phyloP scores from a whole-genome alignment of 2,113 vertebrate genomes.

The Pogona vitticeps region DNA sequence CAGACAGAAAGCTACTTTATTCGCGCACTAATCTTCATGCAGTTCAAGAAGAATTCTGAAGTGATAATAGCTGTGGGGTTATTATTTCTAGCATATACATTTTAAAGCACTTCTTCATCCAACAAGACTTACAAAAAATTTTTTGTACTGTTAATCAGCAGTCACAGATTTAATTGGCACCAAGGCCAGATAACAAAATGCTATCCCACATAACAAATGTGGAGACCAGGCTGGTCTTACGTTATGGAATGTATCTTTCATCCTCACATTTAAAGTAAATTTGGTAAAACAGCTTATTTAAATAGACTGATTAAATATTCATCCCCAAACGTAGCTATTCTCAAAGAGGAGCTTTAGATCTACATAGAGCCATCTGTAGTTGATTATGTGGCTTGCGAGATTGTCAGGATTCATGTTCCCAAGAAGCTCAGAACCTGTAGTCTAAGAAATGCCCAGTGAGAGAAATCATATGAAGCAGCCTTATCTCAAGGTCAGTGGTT shows the following conservation, averaged over 20 bases:
- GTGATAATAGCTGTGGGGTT: conserved; percentile 28
- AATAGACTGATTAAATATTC: conserved; percentile 15
- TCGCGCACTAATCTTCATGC: conserved; percentile 14
- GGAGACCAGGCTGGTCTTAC: background rate
- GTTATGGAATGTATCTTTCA: background rate
- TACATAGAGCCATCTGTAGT: background rate
- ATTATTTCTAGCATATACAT: conserved; percentile 39
- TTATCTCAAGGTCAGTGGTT: too few relatives aligned
- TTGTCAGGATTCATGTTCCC: background rate
- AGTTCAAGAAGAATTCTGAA: conserved; percentile 42
- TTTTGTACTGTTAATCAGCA: conserved; percentile 35
- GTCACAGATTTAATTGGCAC: conserved; percentile 27
- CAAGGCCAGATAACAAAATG: background rate
- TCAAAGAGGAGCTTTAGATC: background rate
- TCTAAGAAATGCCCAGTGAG: background rate
- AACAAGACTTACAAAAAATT: conserved; percentile 43
- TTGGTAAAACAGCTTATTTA: background rate
- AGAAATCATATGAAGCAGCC: background rate
- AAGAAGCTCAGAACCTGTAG: background rate
- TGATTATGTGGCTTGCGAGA: background rate
- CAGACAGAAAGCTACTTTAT: conserved; percentile 33
- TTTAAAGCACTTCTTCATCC: background rate
- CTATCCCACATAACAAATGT: background rate
- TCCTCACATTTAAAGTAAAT: background rate
- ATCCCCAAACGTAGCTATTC: background rate